Conservation (phyloP, 2,113 vertebrate species). For the Tragelaphus buxtoni region DNA sequence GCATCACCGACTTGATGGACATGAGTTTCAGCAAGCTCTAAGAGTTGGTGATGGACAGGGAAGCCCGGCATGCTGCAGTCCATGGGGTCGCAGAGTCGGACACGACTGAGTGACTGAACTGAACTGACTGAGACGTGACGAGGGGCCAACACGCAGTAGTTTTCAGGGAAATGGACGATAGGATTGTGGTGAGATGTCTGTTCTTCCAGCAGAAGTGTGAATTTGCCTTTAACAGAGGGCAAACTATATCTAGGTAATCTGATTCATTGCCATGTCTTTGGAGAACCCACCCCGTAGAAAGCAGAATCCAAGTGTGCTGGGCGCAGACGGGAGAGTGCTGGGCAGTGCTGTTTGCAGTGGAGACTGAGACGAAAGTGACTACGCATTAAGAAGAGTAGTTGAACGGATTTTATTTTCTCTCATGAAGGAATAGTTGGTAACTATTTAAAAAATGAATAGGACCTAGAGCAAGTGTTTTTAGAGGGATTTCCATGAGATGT, state of each 20-base stretch:
- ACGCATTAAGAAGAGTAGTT: too few relatives aligned
- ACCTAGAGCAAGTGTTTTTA: not conserved
- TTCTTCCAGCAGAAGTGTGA: not conserved
- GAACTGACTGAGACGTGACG: not conserved
- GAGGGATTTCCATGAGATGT: not conserved
- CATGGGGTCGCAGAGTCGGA: not conserved
- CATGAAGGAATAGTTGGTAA: not conserved
- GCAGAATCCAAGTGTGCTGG: not conserved
- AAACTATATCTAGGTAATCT: not conserved
- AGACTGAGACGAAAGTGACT: not conserved
- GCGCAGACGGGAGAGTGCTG: not conserved
- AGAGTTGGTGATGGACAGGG: not conserved
- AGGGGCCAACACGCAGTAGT: not conserved
- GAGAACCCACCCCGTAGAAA: not conserved
- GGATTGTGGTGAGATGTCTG: not conserved
- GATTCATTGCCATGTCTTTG: not conserved
- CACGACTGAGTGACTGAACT: not conserved
- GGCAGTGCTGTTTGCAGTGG: not conserved
- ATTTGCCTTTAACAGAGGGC: not conserved
- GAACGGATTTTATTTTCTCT: not conserved
- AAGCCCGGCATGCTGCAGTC: not conserved
- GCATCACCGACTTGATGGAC: not conserved
- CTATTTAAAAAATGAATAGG: not conserved
- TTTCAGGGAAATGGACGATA: not conserved
- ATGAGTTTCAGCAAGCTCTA: not conserved